Evolutionary conservation across 2,113 vertebrate genomes (phyloP), one percentile per base, ranked within the genome.

Genomic region (Podilymbus podiceps): DNA sequence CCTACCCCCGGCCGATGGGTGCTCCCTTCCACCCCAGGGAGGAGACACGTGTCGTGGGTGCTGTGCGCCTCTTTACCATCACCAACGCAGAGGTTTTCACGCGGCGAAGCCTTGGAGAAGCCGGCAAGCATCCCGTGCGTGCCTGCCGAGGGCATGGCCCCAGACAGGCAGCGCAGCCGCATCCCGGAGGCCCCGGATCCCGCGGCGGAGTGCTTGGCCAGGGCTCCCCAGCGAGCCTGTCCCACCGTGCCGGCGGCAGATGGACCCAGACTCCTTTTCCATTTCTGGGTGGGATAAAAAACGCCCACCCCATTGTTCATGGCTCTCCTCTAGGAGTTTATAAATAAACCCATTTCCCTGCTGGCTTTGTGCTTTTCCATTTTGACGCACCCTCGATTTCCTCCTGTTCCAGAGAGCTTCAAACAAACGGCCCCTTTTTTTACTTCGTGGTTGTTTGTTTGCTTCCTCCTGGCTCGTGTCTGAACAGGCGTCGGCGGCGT

Each of bases 311-410:
- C 60, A 96, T 96, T 96, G 94, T 96, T 95, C 13, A 2, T 21
- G 4, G 49, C 72, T 17, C 6, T 80, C 52, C 76, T 90, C 83
- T 44, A 49, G 9, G 40, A 60, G 76, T 68, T 95, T 97, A 93
- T 95, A 97, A 97, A 97, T 93, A 96, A 95, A 79, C 47, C 60
- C 3, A 0, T 85, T 96, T 95, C 95, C 92, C 95, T 68, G 73
- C 78, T 66, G 88, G 58, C 90, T 97, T 96, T 96, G 92, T 96
- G 87, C 87, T 93, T 59, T 79, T 56, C 88, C 93, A 90, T 95
- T 63, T 96, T 81, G 94, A 85, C 88, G 59, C 93, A 33, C 83
- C 88, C 90, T 92, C 12, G 50, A 77, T 89, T 96, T 97, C 95
- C 93, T 97, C 81, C 90, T 40, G 72, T 59, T 85, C 82, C 80